Base-by-base conservation (phyloP, 2,888 invertebrate species). In the Catocala sponsa region DNA sequence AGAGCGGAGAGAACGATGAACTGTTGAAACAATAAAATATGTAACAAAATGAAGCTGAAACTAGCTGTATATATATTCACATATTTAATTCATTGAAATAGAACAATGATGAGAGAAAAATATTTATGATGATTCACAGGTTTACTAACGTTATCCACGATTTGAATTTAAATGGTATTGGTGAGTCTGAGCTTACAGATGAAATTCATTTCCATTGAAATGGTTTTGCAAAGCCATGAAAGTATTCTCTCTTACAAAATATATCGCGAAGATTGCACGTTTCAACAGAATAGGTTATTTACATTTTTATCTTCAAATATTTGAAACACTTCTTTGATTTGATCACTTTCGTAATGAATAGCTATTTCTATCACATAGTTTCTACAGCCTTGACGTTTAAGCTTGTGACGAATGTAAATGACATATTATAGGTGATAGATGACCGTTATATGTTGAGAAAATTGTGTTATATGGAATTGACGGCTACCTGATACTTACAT, bases 1-100 rank as follows among this genome's bases (percentile, higher is more conserved):
- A 94, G 78, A 60, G 85, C 87, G 33, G 90, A 90, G 13, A 94
- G 65, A 48, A 87, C 88, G 67, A 91, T 76, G 70, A 94, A 87
- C 95, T 95, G 86, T 13, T 80, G 83, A 70, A 63, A 59, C 72
- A 60, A 65, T 15, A n/a, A 0, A 56, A 67, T 38, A 38, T 9
- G 6, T 7, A 7, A 38, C 2, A 38, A 38, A 38, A 38, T 38
- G 35, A 38, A 4, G 0, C 35, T 6, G 2, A 38, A 38, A 38
- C 7, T 38, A 9, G 9, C 9, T 7, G 35, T 7, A 38, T 38
- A 9, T 38, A 38, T 38, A 38, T 25, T 25, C 2, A 25, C 25
- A 25, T 25, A 25, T 25, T 25, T 25, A 25, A 25, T 25, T 25
- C 1, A 25, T 25, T 25, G 25, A 25, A 25, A 25, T 25, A 25